A percentile compares a stretch with the other conserved stretches of the same genome.
phyloP scores from a whole-genome alignment of 2,888 invertebrate species.

The Dinocampus coccinellae region DNA sequence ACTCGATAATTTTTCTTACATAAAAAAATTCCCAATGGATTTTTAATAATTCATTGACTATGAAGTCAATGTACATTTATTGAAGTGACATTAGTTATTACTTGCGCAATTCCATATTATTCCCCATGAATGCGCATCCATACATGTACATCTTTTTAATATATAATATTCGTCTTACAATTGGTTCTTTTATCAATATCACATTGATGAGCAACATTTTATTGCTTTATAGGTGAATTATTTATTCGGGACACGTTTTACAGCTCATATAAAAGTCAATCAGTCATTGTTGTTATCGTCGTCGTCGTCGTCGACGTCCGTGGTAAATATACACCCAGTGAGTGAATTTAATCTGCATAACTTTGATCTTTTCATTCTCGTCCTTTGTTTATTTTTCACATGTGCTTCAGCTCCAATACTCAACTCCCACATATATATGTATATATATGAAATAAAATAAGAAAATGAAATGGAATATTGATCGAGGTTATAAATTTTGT shows the following conservation, averaged over 20 bases:
- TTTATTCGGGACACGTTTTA: constrained; percentile 10
- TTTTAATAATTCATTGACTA: not conserved
- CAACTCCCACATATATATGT: not conserved
- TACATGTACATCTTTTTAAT: not conserved
- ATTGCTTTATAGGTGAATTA: not conserved
- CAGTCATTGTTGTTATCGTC: constrained; percentile 11
- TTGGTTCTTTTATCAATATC: not conserved
- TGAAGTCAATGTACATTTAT: not conserved
- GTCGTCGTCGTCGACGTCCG: too few relatives aligned
- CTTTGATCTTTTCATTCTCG: constrained; percentile 17
- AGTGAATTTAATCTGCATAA: constrained; percentile 25
- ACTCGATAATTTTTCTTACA: not conserved
- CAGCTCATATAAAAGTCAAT: constrained; percentile 34
- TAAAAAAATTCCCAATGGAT: not conserved
- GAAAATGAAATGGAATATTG: not conserved
- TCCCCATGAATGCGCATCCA: not conserved
- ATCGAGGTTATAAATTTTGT: not conserved
- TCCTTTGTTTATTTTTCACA: not conserved
- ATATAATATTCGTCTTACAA: not conserved
- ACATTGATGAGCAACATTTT: not conserved
- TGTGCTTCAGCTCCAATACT: not conserved
- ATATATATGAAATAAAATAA: not conserved
- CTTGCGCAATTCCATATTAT: not conserved
- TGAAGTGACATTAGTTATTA: not conserved
- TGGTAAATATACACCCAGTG: too few relatives aligned